Base-by-base conservation (phyloP, 2,888 invertebrate genomes). In the Dexiosoma caninum region DNA sequence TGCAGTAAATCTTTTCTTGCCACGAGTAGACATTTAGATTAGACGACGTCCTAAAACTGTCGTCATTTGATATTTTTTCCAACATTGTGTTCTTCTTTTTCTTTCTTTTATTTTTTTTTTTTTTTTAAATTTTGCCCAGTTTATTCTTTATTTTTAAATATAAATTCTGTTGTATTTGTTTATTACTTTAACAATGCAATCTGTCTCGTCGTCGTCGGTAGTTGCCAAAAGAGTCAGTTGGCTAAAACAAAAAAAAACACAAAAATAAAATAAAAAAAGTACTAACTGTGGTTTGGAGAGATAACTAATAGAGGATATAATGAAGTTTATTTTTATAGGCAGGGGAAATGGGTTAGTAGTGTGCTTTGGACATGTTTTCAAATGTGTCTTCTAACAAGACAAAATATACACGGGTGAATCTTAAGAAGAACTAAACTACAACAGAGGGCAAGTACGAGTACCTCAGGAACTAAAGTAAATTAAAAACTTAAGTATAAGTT, bases 21-120 rank as follows among this genome's bases (percentile, higher is more conserved):
- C n/a, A n/a, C n/a, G n/a, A n/a, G 74, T 67, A 71, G 64, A 78
- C 80, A 78, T 82, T 83, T 79, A 74, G 82, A 81, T 83, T 82
- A 83, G 79, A 83, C 75, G 75, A 80, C 57, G 82, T 83, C 82
- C 82, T 83, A 83, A 84, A 84, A 84, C 83, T 84, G 83, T 84
- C 83, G 83, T 83, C 82, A 84, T 83, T 84, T 83, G 83, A 83
- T 83, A 83, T 81, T 82, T 84, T 81, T 77, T 62, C 14, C 46
- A 71, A 62, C 57, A 70, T 66, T 62, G 23, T 30, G 53, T 27
- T 49, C 53, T 19, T 16, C 35, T 51, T 14, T 30, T 67, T 44
- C 37, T 51, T 59, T 66, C 21, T 12, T 6, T 12, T 60, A 12
- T 69, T 51, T 30, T 46, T 40, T 66, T 55, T 19, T 21, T 51